Conservation (phyloP, 1,140 invertebrate species). For the Liolophura sinensis region DNA sequence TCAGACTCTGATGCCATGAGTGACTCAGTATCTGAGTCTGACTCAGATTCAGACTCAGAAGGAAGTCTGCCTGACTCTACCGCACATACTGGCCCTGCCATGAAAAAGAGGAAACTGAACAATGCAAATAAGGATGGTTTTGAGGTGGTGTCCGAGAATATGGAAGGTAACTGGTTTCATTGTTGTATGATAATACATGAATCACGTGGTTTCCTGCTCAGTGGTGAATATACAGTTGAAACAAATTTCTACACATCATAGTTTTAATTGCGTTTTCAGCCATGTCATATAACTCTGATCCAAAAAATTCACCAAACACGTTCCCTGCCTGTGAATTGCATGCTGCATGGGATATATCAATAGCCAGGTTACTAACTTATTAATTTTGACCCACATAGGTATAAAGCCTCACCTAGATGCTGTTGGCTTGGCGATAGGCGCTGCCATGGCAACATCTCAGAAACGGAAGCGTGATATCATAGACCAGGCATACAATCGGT, state of each 20-base stretch:
- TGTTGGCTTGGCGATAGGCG: slow-evolving; percentile 71
- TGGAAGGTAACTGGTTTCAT: slow-evolving; percentile 2
- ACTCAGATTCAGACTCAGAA: slow-evolving; percentile 30
- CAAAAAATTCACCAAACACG: too few relatives aligned
- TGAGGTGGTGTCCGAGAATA: slow-evolving; percentile 66
- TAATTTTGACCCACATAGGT: slow-evolving; percentile 17
- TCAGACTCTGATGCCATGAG: neutral
- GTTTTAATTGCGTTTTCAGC: too few relatives aligned
- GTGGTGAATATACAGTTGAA: neutral
- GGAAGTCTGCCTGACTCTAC: slow-evolving; percentile 17
- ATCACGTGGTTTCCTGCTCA: too few relatives aligned
- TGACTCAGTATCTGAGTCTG: slow-evolving; percentile 4
- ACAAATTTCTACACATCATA: too few relatives aligned
- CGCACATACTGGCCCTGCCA: slow-evolving; percentile 16
- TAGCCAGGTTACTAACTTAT: neutral
- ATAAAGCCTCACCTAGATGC: slow-evolving; percentile 71
- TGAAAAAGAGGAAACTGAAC: slow-evolving; percentile 11
- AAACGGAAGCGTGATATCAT: slow-evolving; percentile 55
- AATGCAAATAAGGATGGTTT: slow-evolving; percentile 62
- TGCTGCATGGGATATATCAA: neutral
- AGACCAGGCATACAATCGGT: slow-evolving; percentile 55
- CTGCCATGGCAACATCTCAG: slow-evolving; percentile 50
- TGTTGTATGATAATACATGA: too few relatives aligned
- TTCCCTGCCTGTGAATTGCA: too few relatives aligned
- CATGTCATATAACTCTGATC: too few relatives aligned